phyloP scores from a whole-genome alignment of 2,797 vertebrate species.

The Cygnus olor region DNA sequence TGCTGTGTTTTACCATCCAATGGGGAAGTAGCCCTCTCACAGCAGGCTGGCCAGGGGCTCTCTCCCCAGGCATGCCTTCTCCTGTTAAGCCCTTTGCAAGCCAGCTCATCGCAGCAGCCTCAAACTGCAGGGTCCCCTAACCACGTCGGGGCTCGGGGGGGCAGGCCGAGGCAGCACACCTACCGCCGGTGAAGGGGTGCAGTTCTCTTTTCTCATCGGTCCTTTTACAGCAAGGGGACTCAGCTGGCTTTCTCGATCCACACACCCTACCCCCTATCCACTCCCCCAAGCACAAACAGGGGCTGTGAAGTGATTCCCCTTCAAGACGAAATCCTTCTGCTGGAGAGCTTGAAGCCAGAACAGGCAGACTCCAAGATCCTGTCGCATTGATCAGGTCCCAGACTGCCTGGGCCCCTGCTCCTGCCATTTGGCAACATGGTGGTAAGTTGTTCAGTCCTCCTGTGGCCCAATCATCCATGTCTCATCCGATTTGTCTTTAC shows the following conservation, averaged over 20 bases:
- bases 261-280: no score
- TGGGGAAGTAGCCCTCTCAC: background rate
- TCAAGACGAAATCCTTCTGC: background rate
- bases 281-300: background rate
- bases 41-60: background rate
- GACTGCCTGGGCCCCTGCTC: background rate
- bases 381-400: background rate
- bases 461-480: background rate
- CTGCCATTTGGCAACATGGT: background rate
- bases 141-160: fast-evolving
- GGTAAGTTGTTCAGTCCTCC: background rate
- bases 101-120: background rate
- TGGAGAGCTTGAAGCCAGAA: background rate
- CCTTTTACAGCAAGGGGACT: background rate
- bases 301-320: background rate
- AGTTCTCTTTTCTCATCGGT: background rate
- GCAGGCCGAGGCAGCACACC: background rate
- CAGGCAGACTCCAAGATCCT: background rate
- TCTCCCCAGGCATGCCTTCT: background rate
- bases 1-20: background rate
- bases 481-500: background rate
- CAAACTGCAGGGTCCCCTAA: background rate
- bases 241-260: background rate
- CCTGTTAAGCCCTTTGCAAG: background rate
- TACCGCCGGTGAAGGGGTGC: background rate